Base-by-base conservation (phyloP, 1,140 invertebrate species). In the Caenorhabditis remanei region DNA sequence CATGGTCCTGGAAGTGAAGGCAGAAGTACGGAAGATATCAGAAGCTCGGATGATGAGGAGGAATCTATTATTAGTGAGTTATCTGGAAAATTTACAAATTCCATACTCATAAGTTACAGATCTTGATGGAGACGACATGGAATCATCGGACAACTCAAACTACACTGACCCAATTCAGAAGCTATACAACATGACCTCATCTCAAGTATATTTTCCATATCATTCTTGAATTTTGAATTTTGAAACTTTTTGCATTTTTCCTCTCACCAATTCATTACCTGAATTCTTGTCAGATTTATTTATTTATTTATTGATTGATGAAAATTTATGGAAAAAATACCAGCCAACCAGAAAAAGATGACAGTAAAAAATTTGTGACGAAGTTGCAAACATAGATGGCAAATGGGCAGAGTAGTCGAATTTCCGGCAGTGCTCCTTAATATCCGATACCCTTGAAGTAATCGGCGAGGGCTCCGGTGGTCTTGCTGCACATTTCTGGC, bases 141-240 rank as follows among this genome's bases (percentile, higher is more conserved):
- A 86, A 32, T 24, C 53, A 19, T 24, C 55, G 5, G 50, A 71
- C 9, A 63, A 48, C n/a, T 11, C 40, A 58, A 40, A 4, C 48
- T 46, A 82, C 16, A 84, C 79, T 19, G 83, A 88, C 14, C 97
- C 97, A 53, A 98, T 99, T 89, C 97, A 99, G 93, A 98, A 98
- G 94, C 95, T 98, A 67, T 99, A 98, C 94, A 96, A 97, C 90
- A 99, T 99, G 97, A 79, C 71, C 5, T 79, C 71, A 19, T 79
- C 71, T 24, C 71, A 79, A 79, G 13, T 79, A 14, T 79, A 79
- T 79, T 79, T 79, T 50, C 71, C 71, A 79, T 79, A 79, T 79
- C 71, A 79, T 16, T 79, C 71, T 32, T 79, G n/a, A 50, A 8
- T 46, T 46, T 46, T 43, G 9, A n/a, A 8, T 58, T 58, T 8